Conservation (phyloP, 2,113 vertebrate genomes). For the Burhinus oedicnemus region DNA sequence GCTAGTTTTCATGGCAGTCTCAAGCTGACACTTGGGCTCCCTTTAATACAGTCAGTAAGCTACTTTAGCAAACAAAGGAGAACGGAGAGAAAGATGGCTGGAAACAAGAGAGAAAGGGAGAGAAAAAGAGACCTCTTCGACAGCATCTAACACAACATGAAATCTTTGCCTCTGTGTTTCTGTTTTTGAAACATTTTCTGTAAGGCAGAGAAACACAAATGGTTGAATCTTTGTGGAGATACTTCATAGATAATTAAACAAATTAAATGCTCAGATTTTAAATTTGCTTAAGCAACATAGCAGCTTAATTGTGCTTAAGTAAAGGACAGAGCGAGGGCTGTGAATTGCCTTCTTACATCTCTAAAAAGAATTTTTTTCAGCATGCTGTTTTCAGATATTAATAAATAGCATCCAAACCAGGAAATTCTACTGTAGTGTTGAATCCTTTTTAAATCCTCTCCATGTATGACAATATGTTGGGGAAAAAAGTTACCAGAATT, state of each 20-base stretch:
- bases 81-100: slow-evolving; percentile 64
- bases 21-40: slow-evolving; percentile 69
- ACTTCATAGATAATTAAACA: slow-evolving; percentile 31
- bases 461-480: neutral
- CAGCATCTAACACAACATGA: slow-evolving; percentile 44
- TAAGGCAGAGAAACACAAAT: slow-evolving; percentile 18
- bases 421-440: neutral
- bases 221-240: slow-evolving; percentile 13
- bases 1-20: slow-evolving; percentile 76
- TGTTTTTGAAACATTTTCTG: neutral
- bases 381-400: neutral
- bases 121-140: slow-evolving; percentile 50
- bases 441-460: neutral
- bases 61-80: slow-evolving; percentile 76
- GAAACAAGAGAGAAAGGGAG: slow-evolving; percentile 64
- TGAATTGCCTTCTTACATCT: neutral
- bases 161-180: slow-evolving; percentile 31
- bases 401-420: neutral
- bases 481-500: neutral
- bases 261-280: slow-evolving; percentile 29
- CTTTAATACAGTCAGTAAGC: slow-evolving; percentile 75
- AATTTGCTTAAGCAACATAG: slow-evolving; percentile 10
- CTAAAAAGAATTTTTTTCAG: neutral
- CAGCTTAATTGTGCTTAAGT: slow-evolving; percentile 6
- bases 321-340: neutral